These are phyloP conservation scores for Sandelia bainsii DNA, from an alignment of 2,797 vertebrate species.

Conservation along the genomic window DNA sequence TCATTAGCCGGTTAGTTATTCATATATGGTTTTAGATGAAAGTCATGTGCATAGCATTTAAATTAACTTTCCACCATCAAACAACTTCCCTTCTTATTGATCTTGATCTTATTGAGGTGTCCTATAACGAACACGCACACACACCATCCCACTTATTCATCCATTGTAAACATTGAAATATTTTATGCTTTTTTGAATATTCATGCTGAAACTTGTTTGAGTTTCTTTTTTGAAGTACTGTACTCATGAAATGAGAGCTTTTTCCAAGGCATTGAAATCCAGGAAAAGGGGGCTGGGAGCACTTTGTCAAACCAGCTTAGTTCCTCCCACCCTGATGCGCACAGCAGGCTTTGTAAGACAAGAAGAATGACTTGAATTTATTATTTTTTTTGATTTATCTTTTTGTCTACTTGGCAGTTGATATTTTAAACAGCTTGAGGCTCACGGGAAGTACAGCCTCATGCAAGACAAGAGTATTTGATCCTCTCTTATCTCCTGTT, in stretches of 20 bases:
- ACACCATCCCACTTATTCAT: constrained; percentile 49
- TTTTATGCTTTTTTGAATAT: constrained; percentile 61
- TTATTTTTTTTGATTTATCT: constrained; percentile 48
- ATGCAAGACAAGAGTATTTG: constrained; percentile 49
- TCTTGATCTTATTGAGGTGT: constrained; percentile 40
- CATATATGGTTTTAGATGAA: constrained; percentile 61
- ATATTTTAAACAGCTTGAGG: constrained; percentile 63
- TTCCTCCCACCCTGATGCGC: constrained; percentile 73
- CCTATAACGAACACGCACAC: constrained; percentile 35
- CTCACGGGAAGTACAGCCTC: constrained; percentile 66
- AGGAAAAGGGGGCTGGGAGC: constrained; percentile 74
- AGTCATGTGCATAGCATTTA: constrained; percentile 73
- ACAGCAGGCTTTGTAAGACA: constrained; percentile 81
- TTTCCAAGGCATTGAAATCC: constrained; percentile 82
- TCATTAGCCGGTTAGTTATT: constrained; percentile 58
- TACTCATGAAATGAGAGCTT: constrained; percentile 88
- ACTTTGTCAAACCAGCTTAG: constrained; percentile 66
- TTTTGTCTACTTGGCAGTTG: constrained; percentile 64
- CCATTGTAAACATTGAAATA: constrained; percentile 58
- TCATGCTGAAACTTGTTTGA: constrained; percentile 76
- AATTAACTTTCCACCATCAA: constrained; percentile 60
- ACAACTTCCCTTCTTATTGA: constrained; percentile 34
- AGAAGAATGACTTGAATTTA: constrained; percentile 82
- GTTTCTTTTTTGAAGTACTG: constrained; percentile 85
- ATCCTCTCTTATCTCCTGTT: constrained; percentile 40